These are phyloP conservation scores for Takifugu ocellatus DNA, from an alignment of 2,797 vertebrate genomes.

Conservation along the genomic window DNA sequence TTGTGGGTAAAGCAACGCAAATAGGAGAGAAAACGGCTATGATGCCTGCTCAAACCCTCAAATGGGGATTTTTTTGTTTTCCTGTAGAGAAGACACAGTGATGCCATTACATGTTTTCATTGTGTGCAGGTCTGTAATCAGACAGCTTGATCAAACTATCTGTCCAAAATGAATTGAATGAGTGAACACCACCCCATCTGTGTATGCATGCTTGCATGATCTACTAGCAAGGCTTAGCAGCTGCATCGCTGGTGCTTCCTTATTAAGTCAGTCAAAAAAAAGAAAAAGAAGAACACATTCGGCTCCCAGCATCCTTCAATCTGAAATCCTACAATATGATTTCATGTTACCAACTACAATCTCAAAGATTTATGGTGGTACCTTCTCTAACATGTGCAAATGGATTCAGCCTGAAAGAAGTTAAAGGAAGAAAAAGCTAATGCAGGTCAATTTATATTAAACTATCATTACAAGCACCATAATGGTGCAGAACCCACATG, in stretches of 20 bases:
- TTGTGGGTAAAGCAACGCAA: slow-evolving; percentile 39
- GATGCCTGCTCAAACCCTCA: slow-evolving; percentile 19
- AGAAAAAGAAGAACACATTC: no score
- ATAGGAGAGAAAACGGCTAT: slow-evolving; percentile 1
- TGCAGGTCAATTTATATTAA: slow-evolving; percentile 40
- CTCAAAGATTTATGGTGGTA: no score
- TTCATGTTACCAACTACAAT: no score
- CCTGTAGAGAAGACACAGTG: no score
- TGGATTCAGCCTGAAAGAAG: slow-evolving; percentile 6
- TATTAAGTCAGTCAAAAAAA: no score
- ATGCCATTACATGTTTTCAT: no score
- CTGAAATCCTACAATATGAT: no score
- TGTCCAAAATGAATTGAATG: neutral
- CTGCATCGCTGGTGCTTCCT: no score
- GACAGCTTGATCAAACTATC: neutral
- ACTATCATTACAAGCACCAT: slow-evolving; percentile 38
- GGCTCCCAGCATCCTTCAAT: no score
- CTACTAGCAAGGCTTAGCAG: no score
- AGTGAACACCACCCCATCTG: neutral
- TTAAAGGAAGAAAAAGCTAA: neutral
- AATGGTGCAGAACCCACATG: slow-evolving; percentile 14
- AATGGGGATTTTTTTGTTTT: slow-evolving; percentile 2
- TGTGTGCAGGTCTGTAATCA: no score
- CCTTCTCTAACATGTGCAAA: slow-evolving; percentile 5
- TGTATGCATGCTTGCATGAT: no score